These are phyloP conservation scores for Macrostomum lignano DNA, from an alignment of 1,140 invertebrate genomes.

Conservation along the genomic window DNA sequence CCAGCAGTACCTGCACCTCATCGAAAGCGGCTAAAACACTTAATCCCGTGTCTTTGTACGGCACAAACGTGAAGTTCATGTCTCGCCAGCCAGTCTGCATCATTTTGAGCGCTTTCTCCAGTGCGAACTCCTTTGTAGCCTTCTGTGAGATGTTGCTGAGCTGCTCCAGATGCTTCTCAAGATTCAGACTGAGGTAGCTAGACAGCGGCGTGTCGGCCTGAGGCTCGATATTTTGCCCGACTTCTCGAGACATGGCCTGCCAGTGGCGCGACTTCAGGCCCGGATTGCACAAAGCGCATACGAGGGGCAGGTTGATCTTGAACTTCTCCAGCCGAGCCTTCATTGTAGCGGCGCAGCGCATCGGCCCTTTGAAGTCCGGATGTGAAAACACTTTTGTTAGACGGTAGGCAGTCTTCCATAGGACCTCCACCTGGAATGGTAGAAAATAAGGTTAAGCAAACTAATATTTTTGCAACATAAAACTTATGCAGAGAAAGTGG, in stretches of 20 bases:
- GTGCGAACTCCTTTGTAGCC: conserved; percentile 27
- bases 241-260: conserved; percentile 21
- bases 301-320: conserved; percentile 26
- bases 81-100: conserved; percentile 26
- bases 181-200: conserved; percentile 53
- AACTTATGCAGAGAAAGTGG: no score
- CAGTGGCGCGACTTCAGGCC: conserved; percentile 27
- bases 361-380: conserved; percentile 17
- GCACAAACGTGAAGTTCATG: conserved; percentile 19
- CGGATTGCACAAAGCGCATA: conserved; percentile 25
- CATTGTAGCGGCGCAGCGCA: conserved; percentile 17
- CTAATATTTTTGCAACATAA: no score
- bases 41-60: conserved; percentile 33
- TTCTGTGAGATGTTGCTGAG: conserved; percentile 20
- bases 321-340: conserved; percentile 34
- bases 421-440: conserved; percentile 15
- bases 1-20: conserved; percentile 25
- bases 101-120: conserved; percentile 20
- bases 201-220: conserved; percentile 39
- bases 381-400: conserved; percentile 22
- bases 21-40: conserved; percentile 23
- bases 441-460: no score
- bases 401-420: conserved; percentile 26
- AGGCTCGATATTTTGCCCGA: conserved; percentile 38
- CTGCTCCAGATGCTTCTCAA: conserved; percentile 36